Evolutionary conservation across 1,140 invertebrate genomes (phyloP).

Genomic region (Ceratina australensis): DNA sequence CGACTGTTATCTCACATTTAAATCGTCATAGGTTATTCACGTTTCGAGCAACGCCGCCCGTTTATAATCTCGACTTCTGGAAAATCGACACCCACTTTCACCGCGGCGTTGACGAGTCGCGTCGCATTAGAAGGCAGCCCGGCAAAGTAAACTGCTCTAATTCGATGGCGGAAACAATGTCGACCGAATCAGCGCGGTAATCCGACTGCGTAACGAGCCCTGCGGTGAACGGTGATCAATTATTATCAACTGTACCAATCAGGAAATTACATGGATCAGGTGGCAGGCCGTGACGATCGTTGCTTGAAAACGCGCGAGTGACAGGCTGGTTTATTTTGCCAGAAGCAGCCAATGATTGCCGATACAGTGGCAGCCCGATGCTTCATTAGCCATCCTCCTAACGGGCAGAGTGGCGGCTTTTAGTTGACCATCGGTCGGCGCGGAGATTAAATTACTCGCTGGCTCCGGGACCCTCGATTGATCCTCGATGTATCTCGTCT

Average conservation of each 20-base stretch:
- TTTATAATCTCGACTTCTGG: background rate
- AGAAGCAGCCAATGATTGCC: constrained; percentile 71
- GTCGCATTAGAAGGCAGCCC: background rate
- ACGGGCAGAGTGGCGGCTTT: constrained; percentile 39
- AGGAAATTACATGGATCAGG: constrained; percentile 20
- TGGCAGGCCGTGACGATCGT: background rate
- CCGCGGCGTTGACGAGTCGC: constrained; percentile 4
- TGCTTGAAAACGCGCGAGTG: constrained; percentile 7
- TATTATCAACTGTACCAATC: constrained; percentile 23
- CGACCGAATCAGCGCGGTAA: constrained; percentile 13
- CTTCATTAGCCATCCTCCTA: constrained; percentile 46
- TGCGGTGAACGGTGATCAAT: constrained; percentile 32
- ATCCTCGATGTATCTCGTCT: constrained; percentile 52
- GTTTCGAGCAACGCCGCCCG: too few relatives aligned
- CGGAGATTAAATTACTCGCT: constrained; percentile 58
- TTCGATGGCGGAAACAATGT: constrained; percentile 18
- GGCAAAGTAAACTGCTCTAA: constrained; percentile 26
- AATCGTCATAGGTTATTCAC: too few relatives aligned
- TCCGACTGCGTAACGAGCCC: background rate
- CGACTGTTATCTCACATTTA: background rate
- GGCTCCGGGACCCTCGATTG: constrained; percentile 36
- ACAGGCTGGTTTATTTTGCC: constrained; percentile 38
- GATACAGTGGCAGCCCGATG: constrained; percentile 30
- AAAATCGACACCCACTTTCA: background rate
- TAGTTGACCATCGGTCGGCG: constrained; percentile 39